Evolutionary conservation across 2,113 vertebrate species (phyloP), one percentile per base, ranked within the genome.

Genomic region (Zingel zingel): DNA sequence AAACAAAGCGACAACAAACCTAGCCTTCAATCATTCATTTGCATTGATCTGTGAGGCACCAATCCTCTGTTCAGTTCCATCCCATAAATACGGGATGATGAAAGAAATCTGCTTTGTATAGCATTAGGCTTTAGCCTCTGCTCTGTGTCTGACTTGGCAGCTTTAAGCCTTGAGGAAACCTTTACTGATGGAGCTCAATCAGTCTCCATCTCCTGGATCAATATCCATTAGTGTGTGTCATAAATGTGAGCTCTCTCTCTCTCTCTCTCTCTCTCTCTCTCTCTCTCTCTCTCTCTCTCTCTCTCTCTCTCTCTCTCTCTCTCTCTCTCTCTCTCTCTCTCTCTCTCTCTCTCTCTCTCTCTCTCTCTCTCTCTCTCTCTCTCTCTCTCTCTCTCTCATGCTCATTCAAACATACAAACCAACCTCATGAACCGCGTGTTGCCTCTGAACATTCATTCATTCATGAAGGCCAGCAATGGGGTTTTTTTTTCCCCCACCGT

Each of bases 221-320:
- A 94, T 94, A 93, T 57, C 93, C 93, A 93, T 94, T 93, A 94
- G 92, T n/a, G n/a, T n/a, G n/a, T n/a, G n/a, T n/a, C n/a, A n/a
- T n/a, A n/a, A n/a, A n/a, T n/a, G n/a, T n/a, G n/a, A n/a, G n/a
- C n/a, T n/a, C n/a, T n/a, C n/a, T n/a, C n/a, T n/a, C n/a, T n/a
- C n/a, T n/a, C n/a, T n/a, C n/a, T n/a, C n/a, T n/a, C n/a, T n/a
- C n/a, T n/a, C n/a, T n/a, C n/a, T n/a, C n/a, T n/a, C n/a, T n/a
- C n/a, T n/a, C n/a, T n/a, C n/a, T n/a, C n/a, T n/a, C n/a, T n/a
- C n/a, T n/a, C n/a, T n/a, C n/a, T n/a, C n/a, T n/a, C n/a, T n/a
- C n/a, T n/a, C n/a, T n/a, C n/a, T n/a, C n/a, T n/a, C n/a, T n/a
- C n/a, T n/a, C n/a, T n/a, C n/a, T n/a, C n/a, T n/a, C n/a, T n/a